A percentile compares a stretch with the other conserved stretches of the same genome.
These are phyloP conservation scores for Acridotheres tristis DNA, from an alignment of 2,797 vertebrate species.

Conservation along the genomic window DNA sequence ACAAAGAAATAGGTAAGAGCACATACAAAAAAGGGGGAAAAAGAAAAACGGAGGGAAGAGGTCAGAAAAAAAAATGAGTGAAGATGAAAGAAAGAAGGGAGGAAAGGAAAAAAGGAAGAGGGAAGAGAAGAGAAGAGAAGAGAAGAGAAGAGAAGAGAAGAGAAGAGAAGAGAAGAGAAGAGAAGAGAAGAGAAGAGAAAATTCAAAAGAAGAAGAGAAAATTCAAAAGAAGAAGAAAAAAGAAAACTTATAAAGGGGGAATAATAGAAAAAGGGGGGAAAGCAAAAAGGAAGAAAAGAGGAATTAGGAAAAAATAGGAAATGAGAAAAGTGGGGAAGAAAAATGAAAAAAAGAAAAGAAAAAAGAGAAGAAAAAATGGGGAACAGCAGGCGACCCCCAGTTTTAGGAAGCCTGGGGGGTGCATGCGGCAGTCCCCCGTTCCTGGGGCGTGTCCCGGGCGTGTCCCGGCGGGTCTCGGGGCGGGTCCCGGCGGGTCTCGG, in stretches of 20 bases:
- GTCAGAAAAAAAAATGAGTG: neutral
- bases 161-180: too few relatives aligned
- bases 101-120: neutral
- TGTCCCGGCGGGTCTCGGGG: too few relatives aligned
- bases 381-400: rapidly evolving
- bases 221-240: neutral
- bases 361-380: rapidly evolving
- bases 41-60: neutral
- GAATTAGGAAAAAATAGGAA: neutral
- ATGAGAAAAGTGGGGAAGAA: neutral
- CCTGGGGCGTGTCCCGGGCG: neutral
- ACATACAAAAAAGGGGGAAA: neutral
- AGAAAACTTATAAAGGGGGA: neutral
- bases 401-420: rapidly evolving
- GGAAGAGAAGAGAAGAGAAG: too few relatives aligned
- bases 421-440: rapidly evolving
- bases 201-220: too few relatives aligned
- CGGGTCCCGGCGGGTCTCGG: neutral
- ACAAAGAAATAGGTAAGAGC: neutral
- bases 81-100: neutral
- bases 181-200: too few relatives aligned
- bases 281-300: neutral
- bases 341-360: neutral
- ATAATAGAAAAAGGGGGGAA: neutral
- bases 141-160: neutral